Conservation (phyloP, 2,888 invertebrate species). For the Cephus pygmeus region DNA sequence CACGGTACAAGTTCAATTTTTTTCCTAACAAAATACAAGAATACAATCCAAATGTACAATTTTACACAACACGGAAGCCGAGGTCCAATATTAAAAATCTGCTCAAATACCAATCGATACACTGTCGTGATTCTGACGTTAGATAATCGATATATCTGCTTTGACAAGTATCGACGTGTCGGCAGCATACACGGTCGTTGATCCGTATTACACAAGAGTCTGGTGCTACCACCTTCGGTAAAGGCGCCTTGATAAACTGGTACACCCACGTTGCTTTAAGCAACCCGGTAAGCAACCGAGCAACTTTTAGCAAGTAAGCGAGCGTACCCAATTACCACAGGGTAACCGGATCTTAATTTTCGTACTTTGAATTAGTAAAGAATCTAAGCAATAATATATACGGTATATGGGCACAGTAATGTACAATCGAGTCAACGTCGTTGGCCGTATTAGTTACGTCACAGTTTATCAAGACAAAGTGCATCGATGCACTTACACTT, state of each 20-base stretch:
- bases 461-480: neutral
- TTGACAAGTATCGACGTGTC: neutral
- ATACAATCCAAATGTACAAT: neutral
- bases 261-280: constrained; percentile 9
- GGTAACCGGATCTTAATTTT: neutral
- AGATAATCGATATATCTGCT: neutral
- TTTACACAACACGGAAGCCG: neutral
- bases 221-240: neutral
- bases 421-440: neutral
- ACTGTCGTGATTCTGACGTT: neutral
- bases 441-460: neutral
- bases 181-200: neutral
- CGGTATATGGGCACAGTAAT: neutral
- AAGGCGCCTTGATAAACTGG: constrained; percentile 3
- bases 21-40: too few relatives aligned
- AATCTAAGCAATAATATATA: neutral
- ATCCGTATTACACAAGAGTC: neutral
- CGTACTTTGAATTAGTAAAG: neutral
- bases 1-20: too few relatives aligned
- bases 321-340: neutral
- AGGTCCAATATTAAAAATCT: neutral
- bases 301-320: neutral
- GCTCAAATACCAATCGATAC: neutral
- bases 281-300: neutral
- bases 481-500: neutral